A percentile compares a stretch with the other conserved stretches of the same genome.
Conservation (phyloP, 2,113 vertebrate species). For the Probosciger aterrimus region DNA sequence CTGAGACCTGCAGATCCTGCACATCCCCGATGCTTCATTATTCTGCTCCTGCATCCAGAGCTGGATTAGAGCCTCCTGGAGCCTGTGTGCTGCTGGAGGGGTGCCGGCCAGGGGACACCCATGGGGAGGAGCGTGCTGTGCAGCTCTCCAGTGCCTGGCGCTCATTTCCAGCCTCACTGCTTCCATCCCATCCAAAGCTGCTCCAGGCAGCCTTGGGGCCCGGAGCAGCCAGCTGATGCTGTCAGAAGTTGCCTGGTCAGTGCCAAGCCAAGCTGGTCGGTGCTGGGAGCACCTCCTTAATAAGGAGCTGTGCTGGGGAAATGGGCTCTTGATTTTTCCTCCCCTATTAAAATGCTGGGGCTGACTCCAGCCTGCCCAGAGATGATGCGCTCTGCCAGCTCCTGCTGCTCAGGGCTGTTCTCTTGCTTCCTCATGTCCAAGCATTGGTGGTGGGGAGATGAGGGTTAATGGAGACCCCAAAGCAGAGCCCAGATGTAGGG, state of each 20-base stretch:
- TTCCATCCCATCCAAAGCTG: not conserved
- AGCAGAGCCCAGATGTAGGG: not conserved
- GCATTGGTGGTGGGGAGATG: not conserved
- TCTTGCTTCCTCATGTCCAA: fast-evolving
- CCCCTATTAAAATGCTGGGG: not conserved
- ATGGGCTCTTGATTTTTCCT: not conserved
- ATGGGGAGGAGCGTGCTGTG: not conserved
- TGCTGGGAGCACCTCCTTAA: not conserved
- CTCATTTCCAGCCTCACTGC: not conserved
- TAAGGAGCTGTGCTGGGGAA: not conserved
- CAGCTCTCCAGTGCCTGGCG: not conserved
- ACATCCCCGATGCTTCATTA: fast-evolving
- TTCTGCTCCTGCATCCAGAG: not conserved
- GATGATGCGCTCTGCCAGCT: not conserved
- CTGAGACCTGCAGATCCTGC: not conserved
- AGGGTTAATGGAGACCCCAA: not conserved
- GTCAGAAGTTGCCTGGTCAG: not conserved
- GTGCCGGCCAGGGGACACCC: not conserved
- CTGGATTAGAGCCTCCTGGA: not conserved
- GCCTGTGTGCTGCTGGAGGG: not conserved
- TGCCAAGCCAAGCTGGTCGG: not conserved
- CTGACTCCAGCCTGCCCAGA: not conserved
- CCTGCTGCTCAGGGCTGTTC: fast-evolving
- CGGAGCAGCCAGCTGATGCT: not conserved
- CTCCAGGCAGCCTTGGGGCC: not conserved